These are phyloP conservation scores for Myiozetetes cayanensis DNA, from an alignment of 2,113 vertebrate genomes.

Conservation along the genomic window DNA sequence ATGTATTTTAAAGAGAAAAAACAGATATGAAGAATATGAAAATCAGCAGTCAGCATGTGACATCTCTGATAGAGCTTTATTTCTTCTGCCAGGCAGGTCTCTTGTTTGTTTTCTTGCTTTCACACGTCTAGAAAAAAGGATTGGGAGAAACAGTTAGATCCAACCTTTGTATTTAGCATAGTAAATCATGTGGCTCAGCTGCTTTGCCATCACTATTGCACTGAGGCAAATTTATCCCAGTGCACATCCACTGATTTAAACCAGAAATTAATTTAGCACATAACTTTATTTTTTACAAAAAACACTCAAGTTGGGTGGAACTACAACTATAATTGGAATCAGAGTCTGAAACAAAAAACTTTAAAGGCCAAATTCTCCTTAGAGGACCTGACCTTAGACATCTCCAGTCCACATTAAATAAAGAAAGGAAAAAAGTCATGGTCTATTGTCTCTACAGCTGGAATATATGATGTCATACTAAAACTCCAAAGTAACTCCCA, in stretches of 20 bases:
- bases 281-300: not conserved
- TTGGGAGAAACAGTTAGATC: not conserved
- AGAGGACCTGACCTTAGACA: not conserved
- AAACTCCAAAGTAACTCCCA: not conserved
- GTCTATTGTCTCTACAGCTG: not conserved
- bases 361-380: not conserved
- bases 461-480: not conserved
- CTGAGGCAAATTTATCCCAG: not conserved
- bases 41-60: not conserved
- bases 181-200: not conserved
- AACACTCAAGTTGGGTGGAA: not conserved
- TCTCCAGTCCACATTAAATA: not conserved
- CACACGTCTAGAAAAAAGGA: not conserved
- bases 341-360: constrained; percentile 22
- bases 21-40: not conserved
- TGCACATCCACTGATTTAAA: not conserved
- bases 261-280: not conserved
- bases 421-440: not conserved
- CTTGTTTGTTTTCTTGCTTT: not conserved
- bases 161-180: not conserved
- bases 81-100: not conserved
- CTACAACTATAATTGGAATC: constrained; percentile 15
- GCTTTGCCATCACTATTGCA: constrained; percentile 2
- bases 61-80: not conserved
- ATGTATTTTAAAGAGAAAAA: not conserved